Evolutionary conservation across 2,113 vertebrate species (phyloP).

Genomic region (Elephantulus edwardii): DNA sequence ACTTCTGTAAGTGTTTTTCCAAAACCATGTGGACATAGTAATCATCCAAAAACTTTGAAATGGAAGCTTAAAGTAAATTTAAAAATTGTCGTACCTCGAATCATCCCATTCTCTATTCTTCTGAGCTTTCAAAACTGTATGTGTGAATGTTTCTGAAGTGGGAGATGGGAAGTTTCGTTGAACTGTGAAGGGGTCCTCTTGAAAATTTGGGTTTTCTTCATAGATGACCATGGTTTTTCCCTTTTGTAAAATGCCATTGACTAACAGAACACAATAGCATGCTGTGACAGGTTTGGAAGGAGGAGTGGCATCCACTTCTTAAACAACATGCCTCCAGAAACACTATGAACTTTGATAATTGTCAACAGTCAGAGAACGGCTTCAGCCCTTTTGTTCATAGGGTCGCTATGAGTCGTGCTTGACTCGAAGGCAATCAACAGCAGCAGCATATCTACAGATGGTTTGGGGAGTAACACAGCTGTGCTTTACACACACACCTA

Average conservation of each 20-base stretch:
- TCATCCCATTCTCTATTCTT: constrained; percentile 41
- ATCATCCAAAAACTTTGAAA: background rate
- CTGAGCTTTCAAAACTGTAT: background rate
- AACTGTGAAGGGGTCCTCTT: constrained; percentile 50
- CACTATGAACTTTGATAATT: no score
- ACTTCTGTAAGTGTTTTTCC: constrained; percentile 10
- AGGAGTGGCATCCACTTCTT: no score
- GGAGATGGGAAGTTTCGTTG: background rate
- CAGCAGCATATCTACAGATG: constrained; percentile 77
- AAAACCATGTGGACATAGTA: background rate
- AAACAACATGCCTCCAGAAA: no score
- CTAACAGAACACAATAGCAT: no score
- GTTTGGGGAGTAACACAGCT: constrained; percentile 79
- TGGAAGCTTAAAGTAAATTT: constrained; percentile 11
- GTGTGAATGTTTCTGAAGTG: no score
- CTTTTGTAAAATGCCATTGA: constrained; percentile 58
- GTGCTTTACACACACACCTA: constrained; percentile 77
- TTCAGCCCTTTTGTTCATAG: no score
- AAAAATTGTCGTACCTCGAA: background rate
- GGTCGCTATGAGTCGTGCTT: no score
- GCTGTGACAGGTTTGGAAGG: no score
- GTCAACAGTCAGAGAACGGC: no score
- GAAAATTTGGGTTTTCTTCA: constrained; percentile 67
- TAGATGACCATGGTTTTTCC: constrained; percentile 38
- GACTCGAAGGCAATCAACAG: no score